Base-by-base conservation (phyloP, 2,888 invertebrate genomes). In the Crematogaster levior region DNA sequence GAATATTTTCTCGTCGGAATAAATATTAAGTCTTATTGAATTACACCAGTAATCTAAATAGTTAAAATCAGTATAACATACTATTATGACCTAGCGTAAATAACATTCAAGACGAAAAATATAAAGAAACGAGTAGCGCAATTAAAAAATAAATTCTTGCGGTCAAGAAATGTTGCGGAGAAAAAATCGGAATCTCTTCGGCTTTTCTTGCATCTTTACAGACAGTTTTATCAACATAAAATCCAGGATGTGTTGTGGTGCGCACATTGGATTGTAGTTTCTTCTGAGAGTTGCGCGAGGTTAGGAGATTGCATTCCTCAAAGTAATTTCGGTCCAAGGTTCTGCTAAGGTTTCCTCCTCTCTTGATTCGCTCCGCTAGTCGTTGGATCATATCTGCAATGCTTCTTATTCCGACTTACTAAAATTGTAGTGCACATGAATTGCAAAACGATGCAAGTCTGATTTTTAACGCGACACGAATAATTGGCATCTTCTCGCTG, bases 261-360 rank as follows among this genome's bases (percentile, higher is more conserved):
- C 27, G 84, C 60, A 79, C 73, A 73, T 24, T 73, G 84, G 82
- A 88, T 88, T 85, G 86, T 74, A 84, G 66, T 85, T 85, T 84
- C 85, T 88, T 86, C 77, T 66, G 46, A 85, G 81, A 83, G 86
- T 89, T 89, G 84, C 85, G 73, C 87, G 83, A 83, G 84, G 84
- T 85, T 86, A 72, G 74, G 72, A 81, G 85, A 88, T 90, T 84
- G 85, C 85, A 83, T 90, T 90, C 90, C 83, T 65, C 66, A 86
- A 90, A 90, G 83, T 65, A 86, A 90, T 90, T 86, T 86, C 60
- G 81, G 56, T 46, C 56, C 81, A 61, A 81, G 83, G 80, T 65
- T 68, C 46, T 79, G n/a, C 63, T 60, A 43, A 51, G 53, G 51
- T 84, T 87, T 84, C 60, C 73, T 82, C 56, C 24, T 72, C 77